Percentiles rank a stretch among this genome's conserved stretches.
phyloP scores from a whole-genome alignment of 2,797 vertebrate species.

The Smutsia gigantea region DNA sequence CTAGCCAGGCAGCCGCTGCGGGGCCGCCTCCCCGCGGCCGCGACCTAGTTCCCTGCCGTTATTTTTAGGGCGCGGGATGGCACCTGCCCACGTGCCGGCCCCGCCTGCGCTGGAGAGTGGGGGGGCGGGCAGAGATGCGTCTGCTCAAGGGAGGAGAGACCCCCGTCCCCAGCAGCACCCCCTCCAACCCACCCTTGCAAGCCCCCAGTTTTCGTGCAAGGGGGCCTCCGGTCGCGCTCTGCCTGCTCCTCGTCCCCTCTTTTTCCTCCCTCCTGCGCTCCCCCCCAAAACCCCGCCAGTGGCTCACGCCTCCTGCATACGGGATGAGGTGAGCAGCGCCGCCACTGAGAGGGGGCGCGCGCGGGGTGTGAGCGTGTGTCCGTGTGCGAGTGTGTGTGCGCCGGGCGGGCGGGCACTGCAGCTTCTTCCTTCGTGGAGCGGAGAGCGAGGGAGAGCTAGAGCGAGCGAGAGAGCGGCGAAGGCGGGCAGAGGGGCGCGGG shows the following conservation, averaged over 20 bases:
- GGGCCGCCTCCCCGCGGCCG: conserved; percentile 78
- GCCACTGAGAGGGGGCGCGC: conserved; percentile 82
- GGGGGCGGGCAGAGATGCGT: conserved; percentile 72
- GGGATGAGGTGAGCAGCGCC: conserved; percentile 92
- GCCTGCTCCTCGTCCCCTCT: conserved; percentile 53
- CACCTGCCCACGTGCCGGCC: conserved; percentile 82
- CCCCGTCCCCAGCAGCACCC: conserved; percentile 69
- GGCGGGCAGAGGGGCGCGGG: conserved; percentile 81
- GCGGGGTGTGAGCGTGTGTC: conserved; percentile 87
- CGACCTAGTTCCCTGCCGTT: conserved; percentile 83
- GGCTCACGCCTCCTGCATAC: conserved; percentile 90
- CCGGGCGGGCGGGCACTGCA: conserved; percentile 91
- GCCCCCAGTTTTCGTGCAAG: conserved; percentile 70
- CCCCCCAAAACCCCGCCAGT: conserved; percentile 75
- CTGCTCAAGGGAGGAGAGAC: conserved; percentile 69
- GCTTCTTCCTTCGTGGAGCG: conserved; percentile 86
- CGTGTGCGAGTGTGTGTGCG: conserved; percentile 86
- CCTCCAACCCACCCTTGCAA: conserved; percentile 64
- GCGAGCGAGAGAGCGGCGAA: conserved; percentile 63
- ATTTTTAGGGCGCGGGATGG: conserved; percentile 84
- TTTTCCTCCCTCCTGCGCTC: conserved; percentile 41
- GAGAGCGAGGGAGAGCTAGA: conserved; percentile 80
- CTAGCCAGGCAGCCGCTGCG: conserved; percentile 71
- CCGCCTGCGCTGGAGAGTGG: conserved; percentile 73
- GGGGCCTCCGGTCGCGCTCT: conserved; percentile 47